Percentiles rank a stretch among this genome's conserved stretches.
These are phyloP conservation scores for Oscheius sp. DNA, from an alignment of 2,888 invertebrate genomes.

Conservation along the genomic window DNA sequence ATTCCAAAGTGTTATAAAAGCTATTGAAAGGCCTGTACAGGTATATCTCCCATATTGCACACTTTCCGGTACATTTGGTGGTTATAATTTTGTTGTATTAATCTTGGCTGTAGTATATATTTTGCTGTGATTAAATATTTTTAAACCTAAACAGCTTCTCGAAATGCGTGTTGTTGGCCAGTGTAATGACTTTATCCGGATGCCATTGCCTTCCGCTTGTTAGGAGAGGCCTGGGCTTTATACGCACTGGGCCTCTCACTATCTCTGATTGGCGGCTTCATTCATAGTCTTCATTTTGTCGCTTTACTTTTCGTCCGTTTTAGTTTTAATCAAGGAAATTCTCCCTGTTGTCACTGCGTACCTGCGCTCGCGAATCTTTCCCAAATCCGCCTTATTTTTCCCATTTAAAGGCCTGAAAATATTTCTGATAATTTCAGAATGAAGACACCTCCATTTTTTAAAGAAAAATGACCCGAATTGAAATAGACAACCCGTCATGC, in stretches of 20 bases:
- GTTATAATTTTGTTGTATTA: background rate
- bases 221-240: constrained; percentile 16
- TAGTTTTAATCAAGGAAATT: background rate
- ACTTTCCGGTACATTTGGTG: constrained; percentile 15
- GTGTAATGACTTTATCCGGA: constrained; percentile 38
- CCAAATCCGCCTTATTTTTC: too few species aligned
- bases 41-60: constrained; percentile 58
- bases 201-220: constrained; percentile 37
- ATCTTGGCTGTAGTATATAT: constrained; percentile 9
- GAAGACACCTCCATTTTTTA: background rate
- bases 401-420: too few species aligned
- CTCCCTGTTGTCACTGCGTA: too few species aligned
- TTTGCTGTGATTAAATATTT: constrained; percentile 1
- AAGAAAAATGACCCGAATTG: constrained; percentile 20
- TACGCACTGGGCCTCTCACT: constrained; percentile 1
- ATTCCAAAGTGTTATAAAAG: constrained; percentile 50
- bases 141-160: background rate
- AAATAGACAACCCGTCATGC: constrained; percentile 31
- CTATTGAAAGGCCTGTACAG: constrained; percentile 59
- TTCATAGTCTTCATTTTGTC: constrained; percentile 10
- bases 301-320: constrained; percentile 6
- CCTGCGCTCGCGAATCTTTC: too few species aligned
- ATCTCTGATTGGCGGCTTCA: constrained; percentile 30
- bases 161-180: constrained; percentile 30
- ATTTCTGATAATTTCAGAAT: background rate